Percentiles rank a stretch among this genome's conserved stretches.
Conservation (phyloP, 1,140 invertebrate genomes). For the Neodiprion fabricii region DNA sequence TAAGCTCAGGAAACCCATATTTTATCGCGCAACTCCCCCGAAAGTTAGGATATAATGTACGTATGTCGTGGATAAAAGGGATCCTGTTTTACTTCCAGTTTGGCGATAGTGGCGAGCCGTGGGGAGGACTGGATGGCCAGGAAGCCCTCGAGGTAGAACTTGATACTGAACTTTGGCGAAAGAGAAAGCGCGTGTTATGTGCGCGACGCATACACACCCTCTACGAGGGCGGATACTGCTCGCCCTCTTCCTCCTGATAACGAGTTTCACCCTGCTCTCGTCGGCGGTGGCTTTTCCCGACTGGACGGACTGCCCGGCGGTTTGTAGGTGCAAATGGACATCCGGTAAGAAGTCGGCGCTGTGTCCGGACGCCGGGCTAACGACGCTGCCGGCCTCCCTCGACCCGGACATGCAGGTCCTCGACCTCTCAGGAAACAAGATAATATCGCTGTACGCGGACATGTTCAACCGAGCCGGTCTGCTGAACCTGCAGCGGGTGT, state of each 20-base stretch:
- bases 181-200: slow-evolving; percentile 43
- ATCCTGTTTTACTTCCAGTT: not conserved
- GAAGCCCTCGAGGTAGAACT: not conserved
- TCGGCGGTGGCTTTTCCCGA: slow-evolving; percentile 67
- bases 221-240: slow-evolving; percentile 50
- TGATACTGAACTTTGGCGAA: not conserved
- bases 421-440: slow-evolving; percentile 80
- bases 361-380: slow-evolving; percentile 78
- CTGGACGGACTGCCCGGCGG: slow-evolving; percentile 82
- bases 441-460: slow-evolving; percentile 77
- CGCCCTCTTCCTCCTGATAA: slow-evolving; percentile 47
- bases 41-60: too few species aligned
- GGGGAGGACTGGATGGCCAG: not conserved
- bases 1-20: too few species aligned
- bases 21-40: too few species aligned
- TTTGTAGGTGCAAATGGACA: slow-evolving; percentile 88
- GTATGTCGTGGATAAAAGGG: not conserved
- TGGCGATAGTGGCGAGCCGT: not conserved
- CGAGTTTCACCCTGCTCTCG: slow-evolving; percentile 45
- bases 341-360: slow-evolving; percentile 87
- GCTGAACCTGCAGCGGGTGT: slow-evolving; percentile 84
- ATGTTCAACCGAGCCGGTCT: slow-evolving; percentile 81
- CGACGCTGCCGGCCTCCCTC: slow-evolving; percentile 74
- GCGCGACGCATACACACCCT: slow-evolving; percentile 47
- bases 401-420: slow-evolving; percentile 87